Evolutionary conservation across 1,140 invertebrate genomes (phyloP).

Genomic region (Saccostrea glomerata): DNA sequence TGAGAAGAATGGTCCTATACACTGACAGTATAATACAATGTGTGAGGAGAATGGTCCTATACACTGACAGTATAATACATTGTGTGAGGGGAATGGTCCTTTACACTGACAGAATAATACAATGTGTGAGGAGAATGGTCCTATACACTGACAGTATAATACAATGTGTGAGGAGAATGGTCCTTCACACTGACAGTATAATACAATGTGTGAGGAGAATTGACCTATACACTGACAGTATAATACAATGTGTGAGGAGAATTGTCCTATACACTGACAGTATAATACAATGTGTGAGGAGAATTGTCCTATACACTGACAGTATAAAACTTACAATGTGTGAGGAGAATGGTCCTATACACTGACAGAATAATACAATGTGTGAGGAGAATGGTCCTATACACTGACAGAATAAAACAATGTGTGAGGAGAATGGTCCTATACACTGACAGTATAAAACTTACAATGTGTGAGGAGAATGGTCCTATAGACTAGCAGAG

Average conservation of each 20-base stretch:
- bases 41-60: too few species aligned
- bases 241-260: neutral
- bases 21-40: too few species aligned
- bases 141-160: too few species aligned
- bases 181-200: too few species aligned
- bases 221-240: neutral
- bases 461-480: too few species aligned
- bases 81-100: too few species aligned
- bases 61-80: too few species aligned
- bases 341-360: neutral
- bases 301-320: neutral
- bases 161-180: neutral
- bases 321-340: neutral
- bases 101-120: too few species aligned
- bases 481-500: constrained; percentile 46
- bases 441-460: constrained; percentile 77
- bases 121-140: too few species aligned
- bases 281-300: neutral
- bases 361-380: neutral
- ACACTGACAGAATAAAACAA: constrained; percentile 51
- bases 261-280: neutral
- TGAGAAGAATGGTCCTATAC: too few species aligned
- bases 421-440: constrained; percentile 76
- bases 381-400: too few species aligned
- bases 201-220: neutral